These are phyloP conservation scores for Papilio polytes DNA, from an alignment of 1,140 invertebrate species.

Conservation along the genomic window DNA sequence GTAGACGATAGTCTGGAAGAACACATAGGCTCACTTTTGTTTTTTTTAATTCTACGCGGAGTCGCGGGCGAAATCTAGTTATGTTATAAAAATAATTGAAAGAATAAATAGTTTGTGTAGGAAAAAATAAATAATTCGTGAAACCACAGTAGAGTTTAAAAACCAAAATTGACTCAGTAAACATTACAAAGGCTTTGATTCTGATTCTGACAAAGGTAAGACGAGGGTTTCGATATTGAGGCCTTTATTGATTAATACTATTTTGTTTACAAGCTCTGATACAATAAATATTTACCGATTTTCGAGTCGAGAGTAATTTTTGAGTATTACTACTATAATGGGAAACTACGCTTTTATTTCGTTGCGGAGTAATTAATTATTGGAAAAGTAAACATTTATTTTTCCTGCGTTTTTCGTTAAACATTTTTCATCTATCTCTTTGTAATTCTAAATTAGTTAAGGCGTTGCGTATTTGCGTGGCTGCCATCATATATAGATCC, in stretches of 20 bases:
- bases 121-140: background rate
- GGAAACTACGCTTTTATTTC: too few species aligned
- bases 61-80: too few species aligned
- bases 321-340: too few species aligned
- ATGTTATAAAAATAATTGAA: background rate
- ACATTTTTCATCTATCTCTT: too few species aligned
- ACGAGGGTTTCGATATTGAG: constrained; percentile 15
- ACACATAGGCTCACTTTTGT: too few species aligned
- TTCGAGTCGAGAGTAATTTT: background rate
- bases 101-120: background rate
- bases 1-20: too few species aligned
- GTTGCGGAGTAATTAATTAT: too few species aligned
- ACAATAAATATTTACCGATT: background rate
- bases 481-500: too few species aligned
- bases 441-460: too few species aligned
- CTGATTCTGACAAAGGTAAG: constrained; percentile 31
- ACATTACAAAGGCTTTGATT: constrained; percentile 9
- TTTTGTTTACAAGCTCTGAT: constrained; percentile 12
- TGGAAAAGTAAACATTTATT: too few species aligned
- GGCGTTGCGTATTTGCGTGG: background rate
- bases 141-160: background rate
- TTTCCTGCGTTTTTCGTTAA: too few species aligned
- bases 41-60: too few species aligned
- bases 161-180: constrained; percentile 12
- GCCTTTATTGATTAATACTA: constrained; percentile 21